Conservation (phyloP, 1,140 invertebrate genomes). For the Zaprionus vittiger region DNA sequence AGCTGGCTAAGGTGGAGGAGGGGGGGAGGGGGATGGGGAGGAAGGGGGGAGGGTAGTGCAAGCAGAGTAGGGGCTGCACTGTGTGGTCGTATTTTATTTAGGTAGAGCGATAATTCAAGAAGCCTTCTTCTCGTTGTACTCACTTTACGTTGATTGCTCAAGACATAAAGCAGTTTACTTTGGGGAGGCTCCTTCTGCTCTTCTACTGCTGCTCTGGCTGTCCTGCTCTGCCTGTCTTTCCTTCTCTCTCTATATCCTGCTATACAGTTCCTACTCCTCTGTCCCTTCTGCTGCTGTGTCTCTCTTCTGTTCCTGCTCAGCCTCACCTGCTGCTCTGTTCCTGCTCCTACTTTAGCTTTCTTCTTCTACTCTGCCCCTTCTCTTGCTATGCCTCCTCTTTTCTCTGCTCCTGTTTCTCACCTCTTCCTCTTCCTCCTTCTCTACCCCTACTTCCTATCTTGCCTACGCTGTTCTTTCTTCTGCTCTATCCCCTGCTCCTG, state of each 20-base stretch:
- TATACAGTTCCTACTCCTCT: too few species aligned
- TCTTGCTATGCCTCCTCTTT: too few species aligned
- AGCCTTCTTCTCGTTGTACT: neutral
- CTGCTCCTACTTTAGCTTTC: too few species aligned
- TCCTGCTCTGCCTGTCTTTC: too few species aligned
- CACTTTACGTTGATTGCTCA: slow-evolving; percentile 1
- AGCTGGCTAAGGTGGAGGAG: slow-evolving; percentile 15
- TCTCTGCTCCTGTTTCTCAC: too few species aligned
- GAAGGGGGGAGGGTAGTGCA: neutral
- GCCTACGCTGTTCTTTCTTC: too few species aligned
- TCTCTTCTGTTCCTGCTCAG: neutral
- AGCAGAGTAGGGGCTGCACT: slow-evolving; percentile 14
- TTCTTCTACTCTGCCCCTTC: too few species aligned
- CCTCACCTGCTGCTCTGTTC: too few species aligned
- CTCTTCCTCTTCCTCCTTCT: accelerated
- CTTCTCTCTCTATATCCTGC: too few species aligned
- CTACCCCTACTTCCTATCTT: too few species aligned
- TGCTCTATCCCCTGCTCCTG: too few species aligned
- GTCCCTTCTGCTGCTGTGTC: neutral
- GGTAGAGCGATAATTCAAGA: slow-evolving; percentile 2
- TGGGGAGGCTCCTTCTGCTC: neutral
- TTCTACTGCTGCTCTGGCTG: too few species aligned
- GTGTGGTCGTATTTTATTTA: slow-evolving; percentile 58
- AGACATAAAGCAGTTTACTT: slow-evolving; percentile 1
- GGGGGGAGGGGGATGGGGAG: neutral